These are phyloP conservation scores for Trimorus sp. DNA, from an alignment of 2,888 invertebrate species.

Conservation along the genomic window DNA sequence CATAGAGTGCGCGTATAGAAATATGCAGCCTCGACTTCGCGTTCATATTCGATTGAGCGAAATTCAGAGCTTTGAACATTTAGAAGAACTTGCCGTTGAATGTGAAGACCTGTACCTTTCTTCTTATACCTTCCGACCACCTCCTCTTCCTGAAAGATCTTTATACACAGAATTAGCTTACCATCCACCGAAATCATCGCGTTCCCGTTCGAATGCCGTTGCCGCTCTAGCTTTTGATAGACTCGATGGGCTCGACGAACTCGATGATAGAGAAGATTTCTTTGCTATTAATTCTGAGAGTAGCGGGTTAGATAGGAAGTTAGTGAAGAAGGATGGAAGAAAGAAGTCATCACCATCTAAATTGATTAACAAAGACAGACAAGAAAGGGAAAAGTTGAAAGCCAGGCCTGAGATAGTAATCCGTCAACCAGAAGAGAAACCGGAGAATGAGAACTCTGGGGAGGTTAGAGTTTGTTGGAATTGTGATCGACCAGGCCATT, in stretches of 20 bases:
- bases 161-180: slow-evolving; percentile 8
- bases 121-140: too few relatives aligned
- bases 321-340: too few relatives aligned
- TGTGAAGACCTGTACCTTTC: not conserved
- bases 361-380: too few relatives aligned
- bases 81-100: not conserved
- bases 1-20: not conserved
- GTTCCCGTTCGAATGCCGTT: not conserved
- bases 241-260: too few relatives aligned
- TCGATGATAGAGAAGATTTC: too few relatives aligned
- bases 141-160: not conserved
- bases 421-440: too few relatives aligned
- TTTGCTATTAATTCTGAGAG: too few relatives aligned
- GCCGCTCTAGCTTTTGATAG: not conserved
- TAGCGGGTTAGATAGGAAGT: too few relatives aligned
- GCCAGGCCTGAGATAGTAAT: too few relatives aligned
- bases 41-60: not conserved
- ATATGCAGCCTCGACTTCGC: slow-evolving; percentile 1
- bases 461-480: slow-evolving; percentile 6
- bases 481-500: not conserved
- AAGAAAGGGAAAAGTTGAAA: too few relatives aligned
- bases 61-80: not conserved
- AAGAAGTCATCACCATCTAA: too few relatives aligned
- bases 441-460: too few relatives aligned
- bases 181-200: not conserved